Percentiles rank a stretch among this genome's conserved stretches.
Conservation (phyloP, 2,113 vertebrate genomes). For the Phylloscopus whistleri region DNA sequence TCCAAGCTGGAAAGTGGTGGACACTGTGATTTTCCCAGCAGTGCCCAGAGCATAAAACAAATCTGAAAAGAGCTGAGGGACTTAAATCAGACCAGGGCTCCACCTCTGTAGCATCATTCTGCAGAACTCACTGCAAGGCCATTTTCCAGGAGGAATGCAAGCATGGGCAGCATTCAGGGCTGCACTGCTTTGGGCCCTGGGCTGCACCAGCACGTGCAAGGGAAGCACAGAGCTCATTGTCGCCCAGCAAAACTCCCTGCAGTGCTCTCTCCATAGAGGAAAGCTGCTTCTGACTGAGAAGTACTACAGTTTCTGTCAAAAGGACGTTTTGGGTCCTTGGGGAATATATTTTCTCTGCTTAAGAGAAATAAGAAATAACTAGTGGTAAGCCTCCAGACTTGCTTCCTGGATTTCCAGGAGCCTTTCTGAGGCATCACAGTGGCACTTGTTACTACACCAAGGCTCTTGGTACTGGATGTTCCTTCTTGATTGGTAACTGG, state of each 20-base stretch:
- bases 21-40: background rate
- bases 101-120: background rate
- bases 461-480: background rate
- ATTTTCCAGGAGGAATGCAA: background rate
- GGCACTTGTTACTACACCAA: background rate
- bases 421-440: background rate
- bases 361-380: background rate
- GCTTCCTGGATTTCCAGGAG: background rate
- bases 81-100: background rate
- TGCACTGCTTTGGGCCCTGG: background rate
- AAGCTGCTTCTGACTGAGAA: background rate
- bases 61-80: background rate
- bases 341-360: background rate
- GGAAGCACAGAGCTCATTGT: background rate
- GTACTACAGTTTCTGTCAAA: background rate
- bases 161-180: background rate
- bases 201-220: accelerated
- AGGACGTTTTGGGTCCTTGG: background rate
- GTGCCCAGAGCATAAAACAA: background rate
- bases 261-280: background rate
- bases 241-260: background rate
- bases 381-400: background rate
- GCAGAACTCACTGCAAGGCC: background rate
- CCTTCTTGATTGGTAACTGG: background rate
- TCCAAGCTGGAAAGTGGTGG: background rate